These are phyloP conservation scores for Salticus scenicus DNA, from an alignment of 2,888 invertebrate species.

Conservation along the genomic window DNA sequence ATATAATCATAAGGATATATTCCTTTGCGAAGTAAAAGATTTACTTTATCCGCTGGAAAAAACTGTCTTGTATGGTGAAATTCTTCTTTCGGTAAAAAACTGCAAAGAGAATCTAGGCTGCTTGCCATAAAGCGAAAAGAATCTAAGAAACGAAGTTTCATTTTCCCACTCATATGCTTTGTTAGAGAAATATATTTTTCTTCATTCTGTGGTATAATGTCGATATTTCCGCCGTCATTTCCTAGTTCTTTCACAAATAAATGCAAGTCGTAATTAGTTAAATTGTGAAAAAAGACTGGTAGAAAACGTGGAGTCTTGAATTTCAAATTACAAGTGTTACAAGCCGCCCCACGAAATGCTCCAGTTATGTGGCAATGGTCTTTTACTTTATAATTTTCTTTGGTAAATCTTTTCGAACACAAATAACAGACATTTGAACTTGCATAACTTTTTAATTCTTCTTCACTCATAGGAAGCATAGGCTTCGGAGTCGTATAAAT, in stretches of 20 bases:
- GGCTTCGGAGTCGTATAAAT: background rate
- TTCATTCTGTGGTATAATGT: background rate
- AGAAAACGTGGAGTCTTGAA: background rate
- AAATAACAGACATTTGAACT: background rate
- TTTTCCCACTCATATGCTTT: background rate
- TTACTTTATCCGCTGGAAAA: too few relatives aligned
- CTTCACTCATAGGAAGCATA: background rate
- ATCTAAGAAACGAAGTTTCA: background rate
- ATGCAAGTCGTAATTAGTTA: background rate
- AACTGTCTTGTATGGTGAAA: too few relatives aligned
- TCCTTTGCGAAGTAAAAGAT: too few relatives aligned
- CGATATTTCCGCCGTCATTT: background rate
- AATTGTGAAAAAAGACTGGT: slow-evolving; percentile 6
- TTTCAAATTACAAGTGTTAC: background rate
- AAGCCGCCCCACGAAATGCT: background rate
- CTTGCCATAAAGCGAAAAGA: background rate
- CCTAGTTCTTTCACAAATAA: slow-evolving; percentile 6
- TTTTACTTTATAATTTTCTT: background rate
- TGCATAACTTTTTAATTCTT: background rate
- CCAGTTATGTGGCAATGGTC: background rate
- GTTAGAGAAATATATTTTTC: slow-evolving; percentile 24
- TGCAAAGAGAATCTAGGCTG: too few relatives aligned
- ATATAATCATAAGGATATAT: too few relatives aligned
- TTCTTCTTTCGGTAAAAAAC: too few relatives aligned
- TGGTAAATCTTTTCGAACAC: background rate